A percentile compares a stretch with the other conserved stretches of the same genome.
Conservation (phyloP, 2,888 invertebrate species). For the Cordylochernes scorpioides region DNA sequence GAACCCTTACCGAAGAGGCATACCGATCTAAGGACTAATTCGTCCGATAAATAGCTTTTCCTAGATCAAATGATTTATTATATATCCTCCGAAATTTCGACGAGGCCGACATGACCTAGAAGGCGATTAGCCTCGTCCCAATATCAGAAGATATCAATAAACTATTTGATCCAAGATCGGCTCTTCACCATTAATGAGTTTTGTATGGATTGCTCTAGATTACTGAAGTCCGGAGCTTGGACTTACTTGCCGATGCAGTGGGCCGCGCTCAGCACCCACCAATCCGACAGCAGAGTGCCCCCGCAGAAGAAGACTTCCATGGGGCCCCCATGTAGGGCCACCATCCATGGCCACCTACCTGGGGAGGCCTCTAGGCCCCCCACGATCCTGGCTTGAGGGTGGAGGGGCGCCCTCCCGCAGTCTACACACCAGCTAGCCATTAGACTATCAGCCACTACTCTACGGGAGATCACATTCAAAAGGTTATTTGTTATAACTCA, state of each 20-base stretch:
- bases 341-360: slow-evolving; percentile 21
- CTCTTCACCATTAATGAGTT: not conserved
- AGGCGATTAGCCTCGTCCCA: too few relatives aligned
- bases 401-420: not conserved
- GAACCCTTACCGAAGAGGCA: too few relatives aligned
- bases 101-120: too few relatives aligned
- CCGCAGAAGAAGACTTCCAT: slow-evolving; percentile 17
- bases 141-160: too few relatives aligned
- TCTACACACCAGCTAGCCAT: too few relatives aligned
- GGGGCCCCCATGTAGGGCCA: slow-evolving; percentile 19
- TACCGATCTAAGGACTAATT: too few relatives aligned
- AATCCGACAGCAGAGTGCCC: slow-evolving; percentile 13
- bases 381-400: slow-evolving; percentile 17
- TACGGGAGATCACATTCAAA: not conserved
- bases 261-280: slow-evolving; percentile 16
- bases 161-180: not conserved
- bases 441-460: too few relatives aligned
- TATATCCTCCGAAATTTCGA: too few relatives aligned
- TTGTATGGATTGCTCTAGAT: not conserved
- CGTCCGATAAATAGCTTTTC: too few relatives aligned
- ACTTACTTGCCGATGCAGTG: slow-evolving; percentile 16
- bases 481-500: not conserved
- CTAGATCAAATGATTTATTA: too few relatives aligned
- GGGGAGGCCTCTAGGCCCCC: slow-evolving; percentile 20
- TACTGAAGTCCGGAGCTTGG: not conserved